phyloP scores from a whole-genome alignment of 2,797 vertebrate genomes.

The Halcyon smyrnensis region DNA sequence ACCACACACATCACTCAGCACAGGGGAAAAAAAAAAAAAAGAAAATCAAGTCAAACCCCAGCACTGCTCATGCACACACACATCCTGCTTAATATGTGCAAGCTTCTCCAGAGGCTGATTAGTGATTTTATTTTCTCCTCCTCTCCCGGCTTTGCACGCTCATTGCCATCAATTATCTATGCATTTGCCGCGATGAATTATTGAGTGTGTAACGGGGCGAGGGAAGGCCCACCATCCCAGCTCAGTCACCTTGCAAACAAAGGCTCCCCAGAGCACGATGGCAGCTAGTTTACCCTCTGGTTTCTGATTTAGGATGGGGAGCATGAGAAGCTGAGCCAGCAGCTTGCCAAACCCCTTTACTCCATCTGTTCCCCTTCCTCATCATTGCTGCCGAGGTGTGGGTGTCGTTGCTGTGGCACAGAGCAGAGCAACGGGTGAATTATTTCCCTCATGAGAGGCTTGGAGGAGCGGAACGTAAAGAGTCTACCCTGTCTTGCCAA shows the following conservation, averaged over 20 bases:
- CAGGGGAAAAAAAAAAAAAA: not conserved
- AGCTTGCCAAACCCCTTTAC: not conserved
- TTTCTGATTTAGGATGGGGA: not conserved
- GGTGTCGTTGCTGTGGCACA: not conserved
- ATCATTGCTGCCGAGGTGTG: rapidly evolving
- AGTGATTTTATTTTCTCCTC: constrained; percentile 47
- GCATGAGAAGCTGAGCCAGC: not conserved
- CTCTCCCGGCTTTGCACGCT: not conserved
- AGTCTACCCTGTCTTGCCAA: not conserved
- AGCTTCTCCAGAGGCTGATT: constrained; percentile 39
- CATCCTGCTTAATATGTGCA: not conserved
- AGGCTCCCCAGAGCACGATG: not conserved
- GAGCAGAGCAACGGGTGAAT: not conserved
- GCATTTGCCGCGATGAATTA: constrained; percentile 55
- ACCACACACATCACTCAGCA: not conserved
- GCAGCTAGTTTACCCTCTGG: not conserved
- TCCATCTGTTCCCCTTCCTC: not conserved
- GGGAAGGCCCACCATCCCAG: not conserved
- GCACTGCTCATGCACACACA: not conserved
- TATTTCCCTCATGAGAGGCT: not conserved
- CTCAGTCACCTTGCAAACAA: constrained; percentile 35
- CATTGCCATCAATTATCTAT: constrained; percentile 45
- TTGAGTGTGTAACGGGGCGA: not conserved
- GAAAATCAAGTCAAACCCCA: not conserved
- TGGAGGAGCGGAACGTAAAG: not conserved